Base-by-base conservation (phyloP, 2,888 invertebrate genomes). In the Scrobipalpa atriplicella region DNA sequence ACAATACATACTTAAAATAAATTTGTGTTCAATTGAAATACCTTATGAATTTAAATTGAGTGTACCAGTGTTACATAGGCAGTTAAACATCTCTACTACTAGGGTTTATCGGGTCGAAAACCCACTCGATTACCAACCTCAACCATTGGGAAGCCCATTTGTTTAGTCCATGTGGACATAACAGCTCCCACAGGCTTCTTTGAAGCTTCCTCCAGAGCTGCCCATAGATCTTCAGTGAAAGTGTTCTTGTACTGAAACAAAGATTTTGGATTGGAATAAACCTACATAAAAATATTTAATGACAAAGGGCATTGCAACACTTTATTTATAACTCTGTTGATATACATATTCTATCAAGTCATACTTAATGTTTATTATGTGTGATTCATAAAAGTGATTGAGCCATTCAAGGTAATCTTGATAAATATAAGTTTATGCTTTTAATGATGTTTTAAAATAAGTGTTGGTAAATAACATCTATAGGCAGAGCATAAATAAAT, bases 101-200 rank as follows among this genome's bases (percentile, higher is more conserved):
- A n/a, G n/a, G n/a, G n/a, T n/a, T n/a, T n/a, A n/a, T n/a, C n/a
- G n/a, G n/a, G n/a, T n/a, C n/a, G n/a, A n/a, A n/a, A n/a, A n/a
- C n/a, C n/a, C n/a, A n/a, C n/a, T n/a, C n/a, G n/a, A n/a, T 36
- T 29, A 60, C 67, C 13, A 10, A 69, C 94, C 87, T 92, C 87
- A 60, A 93, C 95, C 66, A 99, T 95, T 0, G 99, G 99, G 83
- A 97, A 99, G 52, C 99, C 99, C 95, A 97, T 97, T 81, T 98
- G 96, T 81, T 97, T 97, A 0, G 99, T 99, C 99, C 99, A 99
- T 19, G 97, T 97, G 8, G 97, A 96, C 99, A 99, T 99, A 9
- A 99, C 96, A 61, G 95, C 95, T 0, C 95, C 95, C 0, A 99
- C 97, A 2, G 98, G 98, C 84, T 99, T 98, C 19, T 95, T 95